Conservation (phyloP, 2,888 invertebrate species). For the Choristoneura rosaceana region DNA sequence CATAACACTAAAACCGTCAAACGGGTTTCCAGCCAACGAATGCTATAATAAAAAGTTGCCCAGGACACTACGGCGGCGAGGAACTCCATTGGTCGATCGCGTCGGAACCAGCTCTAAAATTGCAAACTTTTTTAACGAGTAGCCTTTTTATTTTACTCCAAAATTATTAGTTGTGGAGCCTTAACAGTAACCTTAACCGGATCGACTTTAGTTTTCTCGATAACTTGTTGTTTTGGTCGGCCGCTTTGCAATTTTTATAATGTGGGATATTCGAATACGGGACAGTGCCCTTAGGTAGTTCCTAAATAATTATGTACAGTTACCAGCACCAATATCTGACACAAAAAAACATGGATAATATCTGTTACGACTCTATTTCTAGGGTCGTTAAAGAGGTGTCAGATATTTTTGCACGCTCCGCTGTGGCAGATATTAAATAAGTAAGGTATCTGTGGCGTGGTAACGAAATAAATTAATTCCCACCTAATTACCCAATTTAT, state of each 20-base stretch:
- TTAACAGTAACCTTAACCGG: conserved; percentile 36
- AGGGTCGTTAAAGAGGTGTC: no score
- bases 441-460: no score
- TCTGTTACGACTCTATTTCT: no score
- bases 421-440: no score
- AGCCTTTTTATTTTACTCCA: conserved; percentile 60
- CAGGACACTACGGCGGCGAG: conserved; percentile 58
- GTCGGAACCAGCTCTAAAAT: conserved; percentile 75
- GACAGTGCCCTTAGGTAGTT: no score
- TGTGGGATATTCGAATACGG: background rate
- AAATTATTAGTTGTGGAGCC: conserved; percentile 41
- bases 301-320: no score
- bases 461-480: no score
- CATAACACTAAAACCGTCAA: conserved; percentile 73
- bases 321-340: no score
- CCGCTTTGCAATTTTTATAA: background rate
- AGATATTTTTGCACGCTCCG: no score
- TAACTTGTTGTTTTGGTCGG: conserved; percentile 4
- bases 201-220: conserved; percentile 27
- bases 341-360: no score
- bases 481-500: no score
- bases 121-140: conserved; percentile 69
- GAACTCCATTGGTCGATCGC: conserved; percentile 60
- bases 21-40: conserved; percentile 75
- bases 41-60: conserved; percentile 76